Evolutionary conservation across 2,797 vertebrate genomes (phyloP), one percentile per base, ranked within the genome.

Genomic region (Gymnodraco acuticeps): DNA sequence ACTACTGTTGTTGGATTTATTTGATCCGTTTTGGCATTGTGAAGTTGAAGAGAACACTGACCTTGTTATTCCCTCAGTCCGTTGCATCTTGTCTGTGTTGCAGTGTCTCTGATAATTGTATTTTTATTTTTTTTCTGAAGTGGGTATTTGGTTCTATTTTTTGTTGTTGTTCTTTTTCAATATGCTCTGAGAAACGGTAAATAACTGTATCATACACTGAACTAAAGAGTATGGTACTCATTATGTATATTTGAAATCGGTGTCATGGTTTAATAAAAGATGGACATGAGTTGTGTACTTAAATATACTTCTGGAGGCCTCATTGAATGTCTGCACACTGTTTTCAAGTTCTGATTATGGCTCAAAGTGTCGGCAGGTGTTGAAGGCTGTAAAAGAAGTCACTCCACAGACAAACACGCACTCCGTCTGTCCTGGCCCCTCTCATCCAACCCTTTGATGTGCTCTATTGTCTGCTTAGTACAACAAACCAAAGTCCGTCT

Each of bases 191-290:
- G 63, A 88, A 89, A 78, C 87, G 65, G 92, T 95, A 96, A 95
- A 96, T 96, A 96, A 93, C 94, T 98, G 97, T 98, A 97, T 95
- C 95, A 97, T 97, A 97, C 95, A 95, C 95, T 96, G 96, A 96
- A 93, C 47, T 91, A 95, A 94, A 94, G 95, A 95, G 90, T 94
- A 92, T 51, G 93, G 95, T 97, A 96, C 95, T 96, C 95, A 95
- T 95, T 94, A 94, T 99, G 98, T 99, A 99, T 96, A 99, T 98
- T 97, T 96, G 94, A 96, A 97, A 96, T 97, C 90, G 91, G 94
- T 96, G 96, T 98, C 96, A 96, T 96, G 95, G 96, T 95, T 94
- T 97, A 98, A 98, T 98, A 97, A 98, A 97, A 87, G 94, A 94
- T 95, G 93, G 94, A 96, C 91, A 95, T 95, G 89, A 94, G 93